Evolutionary conservation across 2,797 vertebrate species (phyloP).

Genomic region (Cryptoprocta ferox): DNA sequence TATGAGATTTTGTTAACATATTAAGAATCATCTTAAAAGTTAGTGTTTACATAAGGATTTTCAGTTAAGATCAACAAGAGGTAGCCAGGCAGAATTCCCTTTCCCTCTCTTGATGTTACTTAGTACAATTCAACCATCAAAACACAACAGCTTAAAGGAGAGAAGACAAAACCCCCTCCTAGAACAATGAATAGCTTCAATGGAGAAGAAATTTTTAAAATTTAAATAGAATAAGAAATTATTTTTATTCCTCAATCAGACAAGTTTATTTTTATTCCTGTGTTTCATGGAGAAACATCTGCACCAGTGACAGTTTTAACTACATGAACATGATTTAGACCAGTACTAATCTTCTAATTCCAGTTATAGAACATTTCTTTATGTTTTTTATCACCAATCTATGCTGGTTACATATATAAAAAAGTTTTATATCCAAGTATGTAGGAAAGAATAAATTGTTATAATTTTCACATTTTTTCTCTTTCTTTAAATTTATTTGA

Average conservation of each 20-base stretch:
- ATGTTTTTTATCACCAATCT: background rate
- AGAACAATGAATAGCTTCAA: background rate
- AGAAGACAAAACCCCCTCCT: background rate
- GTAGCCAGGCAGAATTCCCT: background rate
- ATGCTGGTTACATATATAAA: background rate
- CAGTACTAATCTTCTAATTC: background rate
- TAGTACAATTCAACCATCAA: background rate
- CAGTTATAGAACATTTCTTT: conserved; percentile 1
- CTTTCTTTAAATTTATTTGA: too few species aligned
- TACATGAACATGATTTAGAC: background rate
- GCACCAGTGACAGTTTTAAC: background rate
- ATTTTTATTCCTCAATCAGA: conserved; percentile 37
- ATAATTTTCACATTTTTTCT: conserved; percentile 2
- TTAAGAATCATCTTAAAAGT: conserved; percentile 39
- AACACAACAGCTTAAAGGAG: background rate
- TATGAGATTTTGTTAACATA: conserved; percentile 63
- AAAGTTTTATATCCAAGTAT: background rate
- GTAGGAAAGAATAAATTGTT: conserved; percentile 17
- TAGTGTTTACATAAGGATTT: background rate
- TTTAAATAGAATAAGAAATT: conserved; percentile 32
- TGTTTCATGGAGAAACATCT: conserved; percentile 29
- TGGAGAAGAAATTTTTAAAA: background rate
- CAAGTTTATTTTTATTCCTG: conserved; percentile 13
- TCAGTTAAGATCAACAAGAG: background rate
- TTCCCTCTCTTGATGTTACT: background rate